Evolutionary conservation across 2,888 invertebrate species (phyloP), one percentile per base, ranked within the genome.

Genomic region (Trissolcus brochymenae): DNA sequence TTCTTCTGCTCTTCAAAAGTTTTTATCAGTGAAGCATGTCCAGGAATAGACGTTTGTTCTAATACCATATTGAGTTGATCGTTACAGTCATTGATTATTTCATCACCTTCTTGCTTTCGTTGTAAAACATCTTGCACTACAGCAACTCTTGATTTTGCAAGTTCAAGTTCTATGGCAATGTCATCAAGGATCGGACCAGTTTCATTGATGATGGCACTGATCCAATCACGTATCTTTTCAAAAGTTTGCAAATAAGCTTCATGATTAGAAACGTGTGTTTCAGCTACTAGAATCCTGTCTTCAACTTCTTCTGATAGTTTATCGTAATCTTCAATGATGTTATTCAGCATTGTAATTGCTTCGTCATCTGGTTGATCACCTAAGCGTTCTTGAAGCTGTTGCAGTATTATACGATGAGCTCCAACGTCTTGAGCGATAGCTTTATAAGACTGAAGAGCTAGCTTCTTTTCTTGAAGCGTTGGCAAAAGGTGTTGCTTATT

Each of bases 391-490:
- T 94, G 93, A 4, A 98, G 89, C 83, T 96, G 96, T 80, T 94
- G 93, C 25, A 98, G 90, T 81, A 97, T 95, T 72, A 94, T 95
- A 84, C 95, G 94, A 85, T 98, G 96, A 50, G 96, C 92, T 51
- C 93, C 93, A 7, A 98, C 94, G 87, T 98, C 98, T 90, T 97
- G 96, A 41, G 94, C 91, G 49, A 96, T 91, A 0, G 94, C 92
- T 87, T 94, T 95, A 83, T 94, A 94, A 51, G 93, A 92, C 83
- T 97, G 96, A 1, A 97, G 90, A 43, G 95, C 94, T 21, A 94
- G 92, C 90, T 97, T 97, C 90, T 98, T 98, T 82, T 98, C 96
- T 1, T 95, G 94, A 57, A 98, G 90, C 0, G 94, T 95, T 0
- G 96, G 93, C 83, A 95, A 93, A 3, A 95, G 89, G 80, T 94